phyloP scores from a whole-genome alignment of 2,888 invertebrate species.

The Zygaena filipendulae region DNA sequence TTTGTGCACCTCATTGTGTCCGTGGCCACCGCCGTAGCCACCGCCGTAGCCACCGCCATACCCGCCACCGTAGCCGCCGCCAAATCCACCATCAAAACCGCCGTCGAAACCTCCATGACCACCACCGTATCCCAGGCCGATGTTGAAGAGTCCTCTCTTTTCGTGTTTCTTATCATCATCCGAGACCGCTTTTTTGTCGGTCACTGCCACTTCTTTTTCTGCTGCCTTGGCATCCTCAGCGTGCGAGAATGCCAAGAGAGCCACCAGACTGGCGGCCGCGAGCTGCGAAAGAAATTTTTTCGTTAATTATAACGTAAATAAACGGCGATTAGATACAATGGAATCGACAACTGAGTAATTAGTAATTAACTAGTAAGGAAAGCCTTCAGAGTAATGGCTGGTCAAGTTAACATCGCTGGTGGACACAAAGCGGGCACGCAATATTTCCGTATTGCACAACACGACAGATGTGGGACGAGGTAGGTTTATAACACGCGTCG shows the following conservation, averaged over 20 bases:
- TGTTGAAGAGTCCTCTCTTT: conserved; percentile 75
- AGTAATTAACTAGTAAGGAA: conserved; percentile 35
- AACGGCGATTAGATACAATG: too few relatives aligned
- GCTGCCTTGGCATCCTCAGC: conserved; percentile 70
- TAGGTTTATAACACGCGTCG: conserved; percentile 17
- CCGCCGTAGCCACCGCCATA: conserved; percentile 29
- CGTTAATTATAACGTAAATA: neutral
- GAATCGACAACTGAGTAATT: conserved; percentile 1
- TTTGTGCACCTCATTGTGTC: conserved; percentile 70
- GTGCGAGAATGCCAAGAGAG: conserved; percentile 67
- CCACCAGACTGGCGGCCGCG: conserved; percentile 72
- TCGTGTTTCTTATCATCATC: conserved; percentile 78
- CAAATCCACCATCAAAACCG: conserved; percentile 25
- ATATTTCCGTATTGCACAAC: conserved; percentile 42
- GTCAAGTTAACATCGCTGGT: conserved; percentile 27
- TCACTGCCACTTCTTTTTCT: conserved; percentile 68
- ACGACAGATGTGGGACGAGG: conserved; percentile 26
- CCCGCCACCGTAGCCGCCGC: conserved; percentile 33
- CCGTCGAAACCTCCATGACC: conserved; percentile 26
- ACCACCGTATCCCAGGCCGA: conserved; percentile 59
- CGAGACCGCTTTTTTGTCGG: conserved; percentile 60
- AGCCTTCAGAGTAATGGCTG: conserved; percentile 30
- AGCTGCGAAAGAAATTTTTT: conserved; percentile 39
- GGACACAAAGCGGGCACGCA: conserved; percentile 31
- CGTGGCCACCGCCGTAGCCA: conserved; percentile 33